These are phyloP conservation scores for Crotalus viridis DNA, from an alignment of 2,113 vertebrate genomes.

Conservation along the genomic window DNA sequence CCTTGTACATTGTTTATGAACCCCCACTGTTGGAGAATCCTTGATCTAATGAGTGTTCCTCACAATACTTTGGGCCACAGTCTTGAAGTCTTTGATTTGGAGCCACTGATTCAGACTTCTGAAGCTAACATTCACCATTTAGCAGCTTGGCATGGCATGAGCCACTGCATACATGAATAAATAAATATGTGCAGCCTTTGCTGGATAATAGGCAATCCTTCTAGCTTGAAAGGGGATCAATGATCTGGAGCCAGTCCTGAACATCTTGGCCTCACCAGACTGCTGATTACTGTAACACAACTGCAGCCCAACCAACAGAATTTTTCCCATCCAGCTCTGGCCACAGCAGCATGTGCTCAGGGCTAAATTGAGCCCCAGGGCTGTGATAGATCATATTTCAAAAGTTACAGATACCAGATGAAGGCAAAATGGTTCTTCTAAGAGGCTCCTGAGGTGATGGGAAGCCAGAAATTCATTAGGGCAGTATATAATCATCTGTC, in stretches of 20 bases:
- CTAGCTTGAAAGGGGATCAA: not conserved
- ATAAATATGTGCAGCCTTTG: not conserved
- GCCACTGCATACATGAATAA: not conserved
- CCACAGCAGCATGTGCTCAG: not conserved
- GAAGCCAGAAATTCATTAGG: fast-evolving
- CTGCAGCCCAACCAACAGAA: not conserved
- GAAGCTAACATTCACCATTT: not conserved
- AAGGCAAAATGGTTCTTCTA: not conserved
- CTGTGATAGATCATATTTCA: not conserved
- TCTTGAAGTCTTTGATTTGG: not conserved
- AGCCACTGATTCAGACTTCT: not conserved
- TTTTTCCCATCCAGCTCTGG: not conserved
- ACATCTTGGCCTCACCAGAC: not conserved
- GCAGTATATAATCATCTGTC: not conserved
- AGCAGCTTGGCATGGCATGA: not conserved
- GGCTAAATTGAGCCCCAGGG: not conserved
- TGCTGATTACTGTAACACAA: not conserved
- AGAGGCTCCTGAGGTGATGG: fast-evolving
- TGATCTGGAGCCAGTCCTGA: not conserved
- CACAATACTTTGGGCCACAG: not conserved
- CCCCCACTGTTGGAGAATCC: not conserved
- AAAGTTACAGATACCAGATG: not conserved
- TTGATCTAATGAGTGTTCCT: not conserved
- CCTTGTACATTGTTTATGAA: not conserved
- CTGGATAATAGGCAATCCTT: not conserved